These are phyloP conservation scores for Sebastes trivittatus DNA, from an alignment of 2,797 vertebrate species.

Conservation along the genomic window DNA sequence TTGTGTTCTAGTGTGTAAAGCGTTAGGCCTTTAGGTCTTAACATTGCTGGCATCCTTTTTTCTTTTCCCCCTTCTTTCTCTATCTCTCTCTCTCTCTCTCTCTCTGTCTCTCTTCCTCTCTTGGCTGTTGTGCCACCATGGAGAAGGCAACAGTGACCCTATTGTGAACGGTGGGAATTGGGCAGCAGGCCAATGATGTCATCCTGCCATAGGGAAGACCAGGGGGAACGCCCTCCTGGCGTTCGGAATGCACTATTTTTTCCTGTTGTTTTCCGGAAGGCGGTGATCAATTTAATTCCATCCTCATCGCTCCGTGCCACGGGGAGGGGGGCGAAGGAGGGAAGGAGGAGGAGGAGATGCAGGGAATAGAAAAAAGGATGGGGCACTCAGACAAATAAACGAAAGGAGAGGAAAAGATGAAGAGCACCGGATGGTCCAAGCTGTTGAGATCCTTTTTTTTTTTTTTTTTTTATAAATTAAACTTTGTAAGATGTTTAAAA, in stretches of 20 bases:
- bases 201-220: conserved; percentile 75
- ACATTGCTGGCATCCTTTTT: conserved; percentile 46
- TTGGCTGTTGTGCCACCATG: conserved; percentile 66
- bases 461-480: conserved; percentile 51
- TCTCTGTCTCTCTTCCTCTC: conserved; percentile 49
- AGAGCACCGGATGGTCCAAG: conserved; percentile 24
- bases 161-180: conserved; percentile 81
- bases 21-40: conserved; percentile 42
- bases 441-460: conserved; percentile 31
- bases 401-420: conserved; percentile 21
- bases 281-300: conserved; percentile 76
- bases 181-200: conserved; percentile 82
- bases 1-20: conserved; percentile 36
- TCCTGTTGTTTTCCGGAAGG: conserved; percentile 78
- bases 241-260: conserved; percentile 75
- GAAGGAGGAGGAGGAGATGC: conserved; percentile 39
- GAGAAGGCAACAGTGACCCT: conserved; percentile 78
- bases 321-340: not conserved
- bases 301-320: conserved; percentile 66
- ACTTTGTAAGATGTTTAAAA: conserved; percentile 70
- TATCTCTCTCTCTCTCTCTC: conserved; percentile 26
- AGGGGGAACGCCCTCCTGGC: conserved; percentile 74
- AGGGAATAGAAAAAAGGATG: conserved; percentile 41
- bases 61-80: conserved; percentile 5
- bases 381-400: conserved; percentile 30